These are phyloP conservation scores for Pemphredon lugubris DNA, from an alignment of 2,888 invertebrate genomes.

Conservation along the genomic window DNA sequence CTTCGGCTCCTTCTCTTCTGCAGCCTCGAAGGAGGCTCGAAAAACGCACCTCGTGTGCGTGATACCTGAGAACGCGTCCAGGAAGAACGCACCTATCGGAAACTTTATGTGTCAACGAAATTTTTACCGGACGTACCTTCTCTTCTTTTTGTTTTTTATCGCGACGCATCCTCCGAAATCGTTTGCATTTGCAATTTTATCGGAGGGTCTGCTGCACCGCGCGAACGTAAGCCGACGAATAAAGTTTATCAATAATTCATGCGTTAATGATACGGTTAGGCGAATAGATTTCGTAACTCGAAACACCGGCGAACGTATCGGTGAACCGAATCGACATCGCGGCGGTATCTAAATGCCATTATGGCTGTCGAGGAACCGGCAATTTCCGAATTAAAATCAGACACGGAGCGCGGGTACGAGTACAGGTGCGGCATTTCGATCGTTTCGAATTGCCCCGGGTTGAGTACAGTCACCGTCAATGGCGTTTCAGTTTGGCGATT, in stretches of 20 bases:
- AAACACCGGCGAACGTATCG: background rate
- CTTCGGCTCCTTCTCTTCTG: constrained; percentile 43
- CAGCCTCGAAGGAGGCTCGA: constrained; percentile 24
- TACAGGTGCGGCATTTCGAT: constrained; percentile 42
- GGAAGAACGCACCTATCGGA: constrained; percentile 2
- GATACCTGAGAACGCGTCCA: constrained; percentile 27
- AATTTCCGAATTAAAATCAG: constrained; percentile 77
- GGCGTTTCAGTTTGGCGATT: too few species aligned
- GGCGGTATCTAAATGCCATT: constrained; percentile 65
- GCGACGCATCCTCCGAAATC: too few species aligned
- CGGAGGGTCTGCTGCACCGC: too few species aligned
- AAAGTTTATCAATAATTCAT: too few species aligned
- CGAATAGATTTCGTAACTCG: too few species aligned
- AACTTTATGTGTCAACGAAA: background rate
- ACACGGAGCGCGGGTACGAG: constrained; percentile 59
- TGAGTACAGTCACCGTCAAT: too few species aligned
- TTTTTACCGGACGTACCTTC: too few species aligned
- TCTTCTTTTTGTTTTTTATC: too few species aligned
- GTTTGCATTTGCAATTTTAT: too few species aligned
- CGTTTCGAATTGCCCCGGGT: background rate
- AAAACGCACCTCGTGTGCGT: constrained; percentile 33
- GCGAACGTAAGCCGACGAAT: too few species aligned
- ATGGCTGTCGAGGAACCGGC: constrained; percentile 71
- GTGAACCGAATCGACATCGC: constrained; percentile 48
- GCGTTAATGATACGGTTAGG: too few species aligned